Conservation (phyloP, 2,113 vertebrate species). For the Xyrauchen texanus region DNA sequence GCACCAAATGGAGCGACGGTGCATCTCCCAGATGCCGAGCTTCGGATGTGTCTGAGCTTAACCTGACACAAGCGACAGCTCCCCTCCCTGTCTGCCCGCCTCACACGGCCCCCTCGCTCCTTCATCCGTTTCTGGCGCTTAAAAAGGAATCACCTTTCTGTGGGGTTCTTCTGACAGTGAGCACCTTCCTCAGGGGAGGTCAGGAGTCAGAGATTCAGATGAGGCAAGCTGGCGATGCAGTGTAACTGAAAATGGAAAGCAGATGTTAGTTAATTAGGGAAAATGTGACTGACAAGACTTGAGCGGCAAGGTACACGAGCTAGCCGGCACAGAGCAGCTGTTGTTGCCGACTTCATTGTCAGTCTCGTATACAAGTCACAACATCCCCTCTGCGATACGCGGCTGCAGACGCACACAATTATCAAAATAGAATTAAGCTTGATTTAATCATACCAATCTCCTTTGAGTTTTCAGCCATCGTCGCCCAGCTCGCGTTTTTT, state of each 20-base stretch:
- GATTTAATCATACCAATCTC: slow-evolving; percentile 69
- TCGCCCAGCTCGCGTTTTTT: slow-evolving; percentile 1
- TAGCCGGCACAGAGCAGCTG: slow-evolving; percentile 92
- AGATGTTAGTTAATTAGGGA: slow-evolving; percentile 99
- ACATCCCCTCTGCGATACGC: slow-evolving; percentile 76
- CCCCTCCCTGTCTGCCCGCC: slow-evolving; percentile 36
- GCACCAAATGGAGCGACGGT: slow-evolving; percentile 31
- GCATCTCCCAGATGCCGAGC: slow-evolving; percentile 57
- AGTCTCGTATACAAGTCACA: slow-evolving; percentile 90
- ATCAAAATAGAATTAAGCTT: slow-evolving; percentile 78
- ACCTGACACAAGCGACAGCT: slow-evolving; percentile 50
- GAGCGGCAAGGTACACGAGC: slow-evolving; percentile 87
- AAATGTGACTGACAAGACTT: slow-evolving; percentile 98
- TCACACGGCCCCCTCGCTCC: slow-evolving; percentile 29
- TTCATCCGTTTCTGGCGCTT: slow-evolving; percentile 51
- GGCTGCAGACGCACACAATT: slow-evolving; percentile 70
- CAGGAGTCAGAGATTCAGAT: slow-evolving; percentile 92
- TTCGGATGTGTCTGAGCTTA: slow-evolving; percentile 54
- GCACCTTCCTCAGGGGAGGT: slow-evolving; percentile 90
- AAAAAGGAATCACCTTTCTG: slow-evolving; percentile 56
- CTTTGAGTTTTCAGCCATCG: slow-evolving; percentile 43
- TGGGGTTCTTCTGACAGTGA: slow-evolving; percentile 82
- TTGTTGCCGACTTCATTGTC: slow-evolving; percentile 89
- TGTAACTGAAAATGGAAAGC: slow-evolving; percentile 95
- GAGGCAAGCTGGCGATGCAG: slow-evolving; percentile 93